A percentile compares a stretch with the other conserved stretches of the same genome.
Conservation (phyloP, 2,888 invertebrate species). For the Notodonta dromedarius region DNA sequence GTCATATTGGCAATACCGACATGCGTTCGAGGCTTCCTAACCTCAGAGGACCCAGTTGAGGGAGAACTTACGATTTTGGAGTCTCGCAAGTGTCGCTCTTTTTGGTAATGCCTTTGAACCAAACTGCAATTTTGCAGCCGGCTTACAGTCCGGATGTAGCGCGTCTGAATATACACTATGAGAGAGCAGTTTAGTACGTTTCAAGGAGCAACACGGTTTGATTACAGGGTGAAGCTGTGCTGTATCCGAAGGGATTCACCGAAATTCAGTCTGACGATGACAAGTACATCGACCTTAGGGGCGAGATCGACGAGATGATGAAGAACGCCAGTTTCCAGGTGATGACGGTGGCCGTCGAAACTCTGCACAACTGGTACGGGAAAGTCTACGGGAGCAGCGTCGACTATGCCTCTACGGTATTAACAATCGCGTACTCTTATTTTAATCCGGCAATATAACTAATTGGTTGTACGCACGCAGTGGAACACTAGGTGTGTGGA, state of each 20-base stretch:
- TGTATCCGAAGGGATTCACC: slow-evolving; percentile 68
- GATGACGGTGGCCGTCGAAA: slow-evolving; percentile 55
- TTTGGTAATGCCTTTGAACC: no score
- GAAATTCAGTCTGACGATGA: slow-evolving; percentile 61
- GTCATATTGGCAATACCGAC: no score
- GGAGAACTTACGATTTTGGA: no score
- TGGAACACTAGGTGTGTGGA: neutral
- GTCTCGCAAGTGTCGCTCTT: no score
- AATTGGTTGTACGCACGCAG: no score
- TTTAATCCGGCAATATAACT: no score
- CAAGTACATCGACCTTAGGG: slow-evolving; percentile 66
- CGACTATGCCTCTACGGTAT: slow-evolving; percentile 71
- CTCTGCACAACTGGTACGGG: slow-evolving; percentile 69
- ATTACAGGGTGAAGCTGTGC: slow-evolving; percentile 71
- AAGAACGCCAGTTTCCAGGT: slow-evolving; percentile 65
- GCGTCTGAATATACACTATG: no score
- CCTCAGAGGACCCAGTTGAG: no score
- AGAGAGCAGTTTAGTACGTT: no score
- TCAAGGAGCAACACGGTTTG: neutral
- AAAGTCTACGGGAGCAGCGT: slow-evolving; percentile 64
- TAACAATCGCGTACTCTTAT: neutral
- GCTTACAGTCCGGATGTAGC: no score
- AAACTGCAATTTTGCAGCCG: no score
- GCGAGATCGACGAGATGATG: slow-evolving; percentile 69
- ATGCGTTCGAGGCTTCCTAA: no score